Evolutionary conservation across 2,797 vertebrate genomes (phyloP).

Genomic region (Lithobates sylvaticus): DNA sequence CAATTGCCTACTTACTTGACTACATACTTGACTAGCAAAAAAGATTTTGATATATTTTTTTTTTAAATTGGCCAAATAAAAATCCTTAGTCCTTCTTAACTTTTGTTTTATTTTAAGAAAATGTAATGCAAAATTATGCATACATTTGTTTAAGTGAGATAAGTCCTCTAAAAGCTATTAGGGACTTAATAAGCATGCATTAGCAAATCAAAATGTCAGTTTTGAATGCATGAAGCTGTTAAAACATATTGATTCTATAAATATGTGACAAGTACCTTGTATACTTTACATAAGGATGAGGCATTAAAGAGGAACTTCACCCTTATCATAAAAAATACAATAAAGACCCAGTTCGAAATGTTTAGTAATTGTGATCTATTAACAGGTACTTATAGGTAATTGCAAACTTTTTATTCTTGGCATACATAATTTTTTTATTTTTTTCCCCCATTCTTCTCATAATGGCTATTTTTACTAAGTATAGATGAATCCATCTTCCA

Average conservation of each 20-base stretch:
- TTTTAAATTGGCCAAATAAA: too few species aligned
- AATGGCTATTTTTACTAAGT: too few species aligned
- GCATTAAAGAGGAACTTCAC: neutral
- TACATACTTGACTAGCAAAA: neutral
- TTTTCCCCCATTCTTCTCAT: too few species aligned
- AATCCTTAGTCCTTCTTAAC: neutral
- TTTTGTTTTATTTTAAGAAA: neutral
- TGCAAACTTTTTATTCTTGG: too few species aligned
- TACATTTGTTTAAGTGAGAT: constrained; percentile 9
- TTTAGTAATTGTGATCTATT: too few species aligned
- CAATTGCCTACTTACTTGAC: neutral
- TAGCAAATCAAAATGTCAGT: constrained; percentile 16
- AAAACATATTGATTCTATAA: constrained; percentile 2
- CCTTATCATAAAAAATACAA: too few species aligned
- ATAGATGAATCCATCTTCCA: too few species aligned
- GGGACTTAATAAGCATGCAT: neutral
- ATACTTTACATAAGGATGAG: neutral
- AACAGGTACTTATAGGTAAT: too few species aligned
- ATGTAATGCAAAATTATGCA: constrained; percentile 1
- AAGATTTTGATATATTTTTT: neutral
- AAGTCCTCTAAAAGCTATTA: constrained; percentile 25
- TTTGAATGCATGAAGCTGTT: neutral
- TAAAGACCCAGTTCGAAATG: too few species aligned
- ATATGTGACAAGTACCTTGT: constrained; percentile 1
- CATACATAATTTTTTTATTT: too few species aligned